Base-by-base conservation (phyloP, 2,797 vertebrate genomes). In the Falco peregrinus region DNA sequence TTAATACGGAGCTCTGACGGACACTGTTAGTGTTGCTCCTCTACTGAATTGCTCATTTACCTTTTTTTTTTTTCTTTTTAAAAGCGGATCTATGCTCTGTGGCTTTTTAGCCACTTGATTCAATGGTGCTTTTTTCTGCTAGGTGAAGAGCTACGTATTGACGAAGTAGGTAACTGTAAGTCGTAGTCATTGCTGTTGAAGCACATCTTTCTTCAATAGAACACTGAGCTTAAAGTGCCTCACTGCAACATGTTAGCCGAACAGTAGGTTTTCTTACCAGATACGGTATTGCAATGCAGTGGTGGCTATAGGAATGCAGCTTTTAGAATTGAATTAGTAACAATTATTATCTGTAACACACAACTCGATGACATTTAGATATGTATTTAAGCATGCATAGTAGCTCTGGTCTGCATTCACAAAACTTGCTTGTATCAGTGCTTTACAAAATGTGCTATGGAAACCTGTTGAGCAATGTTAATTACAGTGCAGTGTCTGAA, bases 211-310 rank as follows among this genome's bases (percentile, higher is more conserved):
- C 13, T 43, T 11, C 16, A 22, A 4, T 21, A 26, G 6, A n/a
- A 39, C 14, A 12, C 15, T 21, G 48, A 83, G 33, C 39, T 39
- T 29, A 0, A 51, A 88, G 64, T 31, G 43, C 24, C 19, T 87
- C 4, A 0, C 35, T 39, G 4, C 20, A 11, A 21, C 82, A 15
- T 5, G 1, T 6, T 17, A n/a, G 5, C 48, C 1, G 1, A 61
- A 16, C 14, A 26, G 2, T 14, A 26, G 41, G 0, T 16, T 65
- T 43, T 39, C 43, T 56, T 16, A 0, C 16, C 9, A 19, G 20
- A 3, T 11, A 12, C 16, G 19, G 59, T 51, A 4, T 1, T 53
- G 16, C 7, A 4, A 1, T 53, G 16, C 6, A 4, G 1, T 5
- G 7, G 11, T 45, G 31, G 37, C 67, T 50, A 0, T 15, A 22